A percentile compares a stretch with the other conserved stretches of the same genome.
Evolutionary conservation across 2,888 invertebrate species (phyloP).

Genomic region (Caenorhabditis drosophilae): DNA sequence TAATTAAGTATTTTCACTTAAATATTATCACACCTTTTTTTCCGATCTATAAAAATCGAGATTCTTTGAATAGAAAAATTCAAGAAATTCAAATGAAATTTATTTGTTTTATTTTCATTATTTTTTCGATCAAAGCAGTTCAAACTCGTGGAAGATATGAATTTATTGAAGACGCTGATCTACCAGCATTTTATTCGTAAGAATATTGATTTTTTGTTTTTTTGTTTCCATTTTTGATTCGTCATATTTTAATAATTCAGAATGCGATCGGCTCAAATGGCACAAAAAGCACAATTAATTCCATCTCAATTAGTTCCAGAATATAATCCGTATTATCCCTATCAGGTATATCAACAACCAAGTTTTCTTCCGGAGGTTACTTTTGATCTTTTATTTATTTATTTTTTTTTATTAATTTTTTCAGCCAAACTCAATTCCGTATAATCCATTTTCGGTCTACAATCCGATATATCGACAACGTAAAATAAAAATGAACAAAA

Average conservation of each 20-base stretch:
- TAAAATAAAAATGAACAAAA: too few relatives aligned
- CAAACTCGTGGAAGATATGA: conserved; percentile 23
- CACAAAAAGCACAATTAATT: conserved; percentile 33
- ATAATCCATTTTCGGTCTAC: conserved; percentile 21
- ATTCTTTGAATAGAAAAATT: neutral
- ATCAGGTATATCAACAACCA: conserved; percentile 25
- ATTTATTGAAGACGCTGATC: conserved; percentile 28
- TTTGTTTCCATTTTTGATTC: neutral
- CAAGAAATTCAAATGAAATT: neutral
- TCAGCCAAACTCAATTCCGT: conserved; percentile 1
- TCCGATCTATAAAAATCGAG: neutral
- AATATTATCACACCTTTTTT: too few relatives aligned
- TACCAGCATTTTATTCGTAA: conserved; percentile 37
- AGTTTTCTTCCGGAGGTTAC: neutral
- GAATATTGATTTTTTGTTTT: conserved; percentile 1
- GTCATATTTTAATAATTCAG: conserved; percentile 5
- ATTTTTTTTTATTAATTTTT: too few relatives aligned
- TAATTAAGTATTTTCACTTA: too few relatives aligned
- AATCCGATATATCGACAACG: conserved; percentile 28
- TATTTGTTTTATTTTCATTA: neutral
- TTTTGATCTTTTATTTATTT: too few relatives aligned
- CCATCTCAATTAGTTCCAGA: conserved; percentile 11
- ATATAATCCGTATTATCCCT: conserved; percentile 16
- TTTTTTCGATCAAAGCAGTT: neutral
- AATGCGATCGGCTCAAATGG: conserved; percentile 37